phyloP scores from a whole-genome alignment of 1,140 invertebrate species.

The Marisa cornuarietis region DNA sequence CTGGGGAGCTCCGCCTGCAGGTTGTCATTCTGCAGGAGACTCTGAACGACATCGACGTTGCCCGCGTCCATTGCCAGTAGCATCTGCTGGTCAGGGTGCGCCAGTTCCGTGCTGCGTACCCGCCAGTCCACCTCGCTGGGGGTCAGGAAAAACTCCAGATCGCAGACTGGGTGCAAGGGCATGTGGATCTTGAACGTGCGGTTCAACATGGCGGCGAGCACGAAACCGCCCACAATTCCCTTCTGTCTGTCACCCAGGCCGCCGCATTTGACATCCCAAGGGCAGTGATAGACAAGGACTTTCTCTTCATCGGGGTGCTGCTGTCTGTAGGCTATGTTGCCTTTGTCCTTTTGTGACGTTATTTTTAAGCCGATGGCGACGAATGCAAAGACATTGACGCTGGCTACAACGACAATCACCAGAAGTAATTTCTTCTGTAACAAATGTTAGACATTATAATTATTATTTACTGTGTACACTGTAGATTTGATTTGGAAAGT shows the following conservation, averaged over 20 bases:
- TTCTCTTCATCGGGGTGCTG: too few species aligned
- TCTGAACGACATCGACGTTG: not conserved
- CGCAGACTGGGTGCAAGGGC: conserved; percentile 17
- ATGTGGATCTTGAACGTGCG: conserved; percentile 27
- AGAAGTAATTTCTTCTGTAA: too few species aligned
- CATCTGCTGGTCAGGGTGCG: not conserved
- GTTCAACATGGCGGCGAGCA: conserved; percentile 25
- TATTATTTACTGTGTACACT: too few species aligned
- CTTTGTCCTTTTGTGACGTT: too few species aligned
- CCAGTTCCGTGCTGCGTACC: not conserved
- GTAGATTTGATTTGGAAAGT: too few species aligned
- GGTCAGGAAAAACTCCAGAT: conserved; percentile 12
- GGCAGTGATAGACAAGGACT: not conserved
- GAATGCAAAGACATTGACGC: too few species aligned
- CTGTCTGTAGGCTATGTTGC: too few species aligned
- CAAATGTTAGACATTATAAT: too few species aligned
- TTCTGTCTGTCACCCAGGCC: conserved; percentile 31
- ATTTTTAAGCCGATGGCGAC: too few species aligned
- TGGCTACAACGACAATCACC: too few species aligned
- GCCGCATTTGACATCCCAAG: conserved; percentile 11
- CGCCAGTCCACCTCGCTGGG: conserved; percentile 24
- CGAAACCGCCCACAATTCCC: conserved; percentile 27
- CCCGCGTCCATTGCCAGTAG: conserved; percentile 1
- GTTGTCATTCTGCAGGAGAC: conserved; percentile 1
- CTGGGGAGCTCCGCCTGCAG: conserved; percentile 4